A percentile compares a stretch with the other conserved stretches of the same genome.
Evolutionary conservation across 2,113 vertebrate species (phyloP).

Genomic region (Phyllostomus hastatus): DNA sequence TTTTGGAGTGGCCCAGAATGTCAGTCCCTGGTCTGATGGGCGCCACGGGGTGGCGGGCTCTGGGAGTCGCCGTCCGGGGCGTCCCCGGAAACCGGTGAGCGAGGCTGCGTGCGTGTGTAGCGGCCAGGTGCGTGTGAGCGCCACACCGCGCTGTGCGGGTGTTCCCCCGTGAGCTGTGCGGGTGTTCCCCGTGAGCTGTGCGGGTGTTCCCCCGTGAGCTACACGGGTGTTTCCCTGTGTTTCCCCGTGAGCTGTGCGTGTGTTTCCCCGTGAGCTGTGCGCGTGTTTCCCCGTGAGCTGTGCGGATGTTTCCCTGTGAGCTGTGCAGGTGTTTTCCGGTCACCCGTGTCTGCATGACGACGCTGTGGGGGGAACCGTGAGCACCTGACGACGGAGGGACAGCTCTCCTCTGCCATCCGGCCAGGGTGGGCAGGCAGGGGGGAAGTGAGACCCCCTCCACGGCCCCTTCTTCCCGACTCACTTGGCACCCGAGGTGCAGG

Average conservation of each 20-base stretch:
- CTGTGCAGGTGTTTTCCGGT: background rate
- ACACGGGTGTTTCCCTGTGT: too few species aligned
- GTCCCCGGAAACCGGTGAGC: background rate
- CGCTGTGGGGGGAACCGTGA: background rate
- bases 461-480: background rate
- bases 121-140: too few species aligned
- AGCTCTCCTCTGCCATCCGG: background rate
- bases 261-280: too few species aligned
- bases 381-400: background rate
- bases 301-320: too few species aligned
- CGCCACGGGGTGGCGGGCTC: too few species aligned
- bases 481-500: background rate
- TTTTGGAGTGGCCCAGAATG: background rate
- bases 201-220: too few species aligned
- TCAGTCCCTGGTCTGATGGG: background rate
- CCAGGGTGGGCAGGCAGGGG: background rate
- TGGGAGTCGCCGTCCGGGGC: background rate
- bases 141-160: too few species aligned
- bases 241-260: too few species aligned
- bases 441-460: background rate
- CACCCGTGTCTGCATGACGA: background rate
- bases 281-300: too few species aligned
- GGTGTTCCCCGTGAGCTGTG: background rate
- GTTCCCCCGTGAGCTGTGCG: too few species aligned
- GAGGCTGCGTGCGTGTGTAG: background rate